Conservation (phyloP, 1,140 invertebrate genomes). For the Pygmarrhopalites habei region DNA sequence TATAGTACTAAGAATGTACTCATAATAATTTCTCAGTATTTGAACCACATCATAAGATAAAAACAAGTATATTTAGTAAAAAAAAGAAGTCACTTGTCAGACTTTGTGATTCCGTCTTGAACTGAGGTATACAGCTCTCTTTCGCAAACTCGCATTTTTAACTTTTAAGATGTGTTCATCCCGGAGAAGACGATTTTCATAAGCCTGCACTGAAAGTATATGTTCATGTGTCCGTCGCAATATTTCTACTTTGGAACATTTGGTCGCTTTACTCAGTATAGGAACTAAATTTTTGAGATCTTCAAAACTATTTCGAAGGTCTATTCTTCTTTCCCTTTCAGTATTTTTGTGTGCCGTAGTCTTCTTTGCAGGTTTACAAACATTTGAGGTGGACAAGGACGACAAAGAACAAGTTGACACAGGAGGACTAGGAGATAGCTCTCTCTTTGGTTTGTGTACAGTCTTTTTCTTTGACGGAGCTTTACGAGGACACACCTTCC, state of each 20-base stretch:
- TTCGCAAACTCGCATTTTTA: constrained; percentile 31
- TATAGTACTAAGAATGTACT: no score
- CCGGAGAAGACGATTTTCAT: constrained; percentile 40
- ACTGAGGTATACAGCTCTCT: background rate
- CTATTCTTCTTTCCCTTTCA: constrained; percentile 49
- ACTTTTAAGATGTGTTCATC: constrained; percentile 40
- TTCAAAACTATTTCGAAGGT: constrained; percentile 48
- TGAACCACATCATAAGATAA: no score
- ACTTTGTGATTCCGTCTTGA: background rate
- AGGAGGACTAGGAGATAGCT: constrained; percentile 7
- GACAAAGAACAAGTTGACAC: no score
- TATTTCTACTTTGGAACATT: constrained; percentile 50
- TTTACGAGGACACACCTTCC: background rate
- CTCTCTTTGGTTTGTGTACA: constrained; percentile 6
- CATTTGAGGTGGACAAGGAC: background rate
- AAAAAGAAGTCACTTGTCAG: no score
- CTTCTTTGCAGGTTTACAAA: constrained; percentile 37
- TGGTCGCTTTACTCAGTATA: constrained; percentile 44
- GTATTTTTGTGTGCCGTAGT: constrained; percentile 50
- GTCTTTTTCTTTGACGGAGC: constrained; percentile 2
- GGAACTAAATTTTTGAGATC: constrained; percentile 47
- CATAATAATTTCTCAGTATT: no score
- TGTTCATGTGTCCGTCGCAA: constrained; percentile 46
- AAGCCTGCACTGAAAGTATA: constrained; percentile 41
- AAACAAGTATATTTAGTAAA: no score